Evolutionary conservation across 2,113 vertebrate genomes (phyloP).

Genomic region (Erinaceus europaeus): DNA sequence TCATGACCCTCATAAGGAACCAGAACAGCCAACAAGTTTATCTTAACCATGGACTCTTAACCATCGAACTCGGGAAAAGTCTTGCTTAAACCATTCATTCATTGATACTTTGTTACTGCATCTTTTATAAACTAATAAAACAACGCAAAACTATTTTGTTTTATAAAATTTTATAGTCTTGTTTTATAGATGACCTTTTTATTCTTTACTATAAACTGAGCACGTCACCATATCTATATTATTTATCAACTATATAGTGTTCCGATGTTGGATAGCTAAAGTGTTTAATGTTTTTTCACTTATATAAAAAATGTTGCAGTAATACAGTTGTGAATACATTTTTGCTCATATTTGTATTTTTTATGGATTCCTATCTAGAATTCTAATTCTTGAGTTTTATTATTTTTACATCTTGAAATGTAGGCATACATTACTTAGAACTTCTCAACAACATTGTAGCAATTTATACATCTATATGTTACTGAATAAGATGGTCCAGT

Average conservation of each 20-base stretch:
- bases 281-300: background rate
- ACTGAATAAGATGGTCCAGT: accelerated
- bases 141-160: too few relatives aligned
- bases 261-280: background rate
- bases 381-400: background rate
- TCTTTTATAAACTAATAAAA: background rate
- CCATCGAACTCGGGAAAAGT: background rate
- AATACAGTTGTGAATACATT: background rate
- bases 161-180: background rate
- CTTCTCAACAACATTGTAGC: background rate
- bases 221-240: background rate
- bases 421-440: background rate
- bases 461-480: background rate
- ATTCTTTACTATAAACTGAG: background rate
- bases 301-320: background rate
- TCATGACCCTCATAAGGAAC: background rate
- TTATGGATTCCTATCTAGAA: background rate
- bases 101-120: background rate
- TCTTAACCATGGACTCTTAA: background rate
- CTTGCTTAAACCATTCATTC: background rate
- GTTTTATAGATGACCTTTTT: too few relatives aligned
- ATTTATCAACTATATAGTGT: background rate
- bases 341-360: background rate
- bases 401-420: conserved; percentile 4
- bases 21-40: background rate